Base-by-base conservation (phyloP, 2,888 invertebrate species). In the Drosophila kambysellisi region DNA sequence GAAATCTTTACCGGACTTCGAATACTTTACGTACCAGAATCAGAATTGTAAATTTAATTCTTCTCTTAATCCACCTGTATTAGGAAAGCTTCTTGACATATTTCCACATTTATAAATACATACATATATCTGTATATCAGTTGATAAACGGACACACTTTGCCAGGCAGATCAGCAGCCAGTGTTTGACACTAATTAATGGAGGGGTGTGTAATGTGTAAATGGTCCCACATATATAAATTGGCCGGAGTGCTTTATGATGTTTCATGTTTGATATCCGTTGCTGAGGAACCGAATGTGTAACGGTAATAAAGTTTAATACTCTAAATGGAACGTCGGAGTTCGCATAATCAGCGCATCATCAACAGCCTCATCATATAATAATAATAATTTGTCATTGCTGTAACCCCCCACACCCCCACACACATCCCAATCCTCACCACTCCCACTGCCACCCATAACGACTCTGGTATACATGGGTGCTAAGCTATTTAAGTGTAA, bases 401-500 rank as follows among this genome's bases (percentile, higher is more conserved):
- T 70, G 61, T 65, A 58, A 50, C 11, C 29, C 46, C 62, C 37
- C 43, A 15, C n/a, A 32, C 25, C 4, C 20, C 2, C n/a, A 12
- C 17, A 15, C 30, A 12, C 4, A 37, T 46, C 11, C 7, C 9
- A 39, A 46, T 29, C 12, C 62, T 11, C 30, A 30, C 54, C 51
- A 37, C 29, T 30, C 17, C 35, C 30, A 20, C 52, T n/a, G 35
- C 30, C 48, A 57, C 11, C 59, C 51, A 63, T 39, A 62, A 33
- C n/a, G 51, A 51, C 33, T 59, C 56, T 39, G 68, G 68, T 79
- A 68, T 76, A 57, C 68, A 70, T 74, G 75, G 70, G 79, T 79
- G 72, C 78, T 86, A 87, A 80, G 82, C 78, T 87, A 87, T 88
- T 88, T 82, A 88, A 90, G 87, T 83, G 89, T 88, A 88, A 90